Base-by-base conservation (phyloP, 2,888 invertebrate genomes). In the Ypsolopha sequella region DNA sequence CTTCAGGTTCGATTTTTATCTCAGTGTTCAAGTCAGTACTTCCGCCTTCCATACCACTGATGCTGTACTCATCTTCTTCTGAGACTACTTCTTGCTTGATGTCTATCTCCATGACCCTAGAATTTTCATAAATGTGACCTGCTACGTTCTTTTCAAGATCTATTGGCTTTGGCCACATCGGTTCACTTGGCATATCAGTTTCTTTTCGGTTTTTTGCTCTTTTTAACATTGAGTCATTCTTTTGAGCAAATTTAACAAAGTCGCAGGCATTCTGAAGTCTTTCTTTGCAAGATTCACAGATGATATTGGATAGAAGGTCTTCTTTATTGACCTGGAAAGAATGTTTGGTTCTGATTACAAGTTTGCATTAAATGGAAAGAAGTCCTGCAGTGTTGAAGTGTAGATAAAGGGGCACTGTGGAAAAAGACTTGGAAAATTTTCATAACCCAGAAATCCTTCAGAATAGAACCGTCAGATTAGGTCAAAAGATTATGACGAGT, bases 1-100 rank as follows among this genome's bases (percentile, higher is more conserved):
- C 84, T 52, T 80, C 81, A 0, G 80, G 80, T 57, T 85, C 85
- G 47, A 78, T 64, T 58, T 85, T 84, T 7, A 84, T 81, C n/a
- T 81, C 81, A 50, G 75, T 7, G 13, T 34, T n/a, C 44, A 41
- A 9, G 14, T 36, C 43, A 11, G 41, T 41, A 35, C 38, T 13
- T 38, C 51, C n/a, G 8, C 39, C 9, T 13, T 24, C 51, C 41
- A 9, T 11, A 24, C 14, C 41, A 24, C 38, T 48, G 36, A 48
- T 38, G 34, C 11, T 46, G 10, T 65, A 60, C 50, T 84, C 24
- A 24, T 24, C 84, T 11, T 76, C 73, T 49, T 81, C 84, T 0
- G 80, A 74, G 33, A 78, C 2, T 0, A 76, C 61, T 58, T 86
- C 85, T 56, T 82, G 68, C 58, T 86, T 86, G 1, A 85, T 69